phyloP scores from a whole-genome alignment of 2,888 invertebrate species.

The Diarsia dahlii region DNA sequence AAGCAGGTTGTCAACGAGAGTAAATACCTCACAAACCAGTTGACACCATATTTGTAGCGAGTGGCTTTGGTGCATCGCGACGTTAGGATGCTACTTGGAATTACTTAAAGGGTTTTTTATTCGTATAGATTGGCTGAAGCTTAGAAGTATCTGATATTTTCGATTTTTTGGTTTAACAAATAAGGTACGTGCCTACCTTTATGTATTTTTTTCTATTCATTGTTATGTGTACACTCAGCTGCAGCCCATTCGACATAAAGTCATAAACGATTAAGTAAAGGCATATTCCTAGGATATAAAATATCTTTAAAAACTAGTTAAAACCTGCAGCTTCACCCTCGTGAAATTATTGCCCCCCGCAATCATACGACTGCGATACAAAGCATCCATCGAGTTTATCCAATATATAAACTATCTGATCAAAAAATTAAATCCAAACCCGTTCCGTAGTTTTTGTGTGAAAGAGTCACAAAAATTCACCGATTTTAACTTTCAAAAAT shows the following conservation, averaged over 20 bases:
- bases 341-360: not conserved
- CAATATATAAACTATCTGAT: not conserved
- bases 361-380: not conserved
- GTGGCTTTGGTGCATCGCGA: slow-evolving; percentile 34
- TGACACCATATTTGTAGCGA: slow-evolving; percentile 46
- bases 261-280: not conserved
- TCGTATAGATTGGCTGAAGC: slow-evolving; percentile 6
- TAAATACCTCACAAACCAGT: slow-evolving; percentile 34
- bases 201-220: not conserved
- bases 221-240: not conserved
- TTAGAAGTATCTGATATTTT: not conserved
- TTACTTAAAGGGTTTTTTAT: slow-evolving; percentile 30
- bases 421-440: not conserved
- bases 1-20: slow-evolving; percentile 34
- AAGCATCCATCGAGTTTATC: not conserved
- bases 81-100: slow-evolving; percentile 39
- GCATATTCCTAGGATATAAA: not conserved
- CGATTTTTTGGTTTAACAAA: not conserved
- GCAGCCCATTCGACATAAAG: too few relatives aligned
- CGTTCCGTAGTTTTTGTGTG: not conserved
- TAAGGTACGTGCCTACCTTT: not conserved
- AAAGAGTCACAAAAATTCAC: not conserved
- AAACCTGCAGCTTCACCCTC: not conserved
- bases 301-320: not conserved
- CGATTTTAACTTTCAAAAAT: not conserved